Percentiles rank a stretch among this genome's conserved stretches.
phyloP scores from a whole-genome alignment of 2,113 vertebrate genomes.

The Peucedramus taeniatus region DNA sequence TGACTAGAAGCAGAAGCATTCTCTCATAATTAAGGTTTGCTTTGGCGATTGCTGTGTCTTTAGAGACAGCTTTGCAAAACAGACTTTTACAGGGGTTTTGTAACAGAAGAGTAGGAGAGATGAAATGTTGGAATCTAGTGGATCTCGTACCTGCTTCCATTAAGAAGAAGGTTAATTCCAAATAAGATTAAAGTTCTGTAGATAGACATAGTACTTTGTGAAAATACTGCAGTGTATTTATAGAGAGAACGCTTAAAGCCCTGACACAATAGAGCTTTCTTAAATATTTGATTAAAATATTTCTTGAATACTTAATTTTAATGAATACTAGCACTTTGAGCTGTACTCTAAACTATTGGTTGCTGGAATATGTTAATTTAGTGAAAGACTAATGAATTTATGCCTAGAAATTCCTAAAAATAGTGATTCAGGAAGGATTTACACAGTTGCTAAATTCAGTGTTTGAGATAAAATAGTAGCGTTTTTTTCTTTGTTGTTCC shows the following conservation, averaged over 20 bases:
- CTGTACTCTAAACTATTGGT: slow-evolving; percentile 23
- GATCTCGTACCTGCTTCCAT: background rate
- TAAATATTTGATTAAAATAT: background rate
- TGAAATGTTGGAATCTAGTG: background rate
- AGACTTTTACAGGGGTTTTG: background rate
- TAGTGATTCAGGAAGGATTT: background rate
- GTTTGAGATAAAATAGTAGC: background rate
- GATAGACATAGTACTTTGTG: background rate
- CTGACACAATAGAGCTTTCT: background rate
- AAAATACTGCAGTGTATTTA: background rate
- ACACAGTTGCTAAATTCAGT: background rate
- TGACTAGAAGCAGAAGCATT: slow-evolving; percentile 14
- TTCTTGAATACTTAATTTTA: background rate
- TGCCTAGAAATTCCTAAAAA: background rate
- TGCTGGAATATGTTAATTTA: slow-evolving; percentile 7
- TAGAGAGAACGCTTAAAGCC: background rate
- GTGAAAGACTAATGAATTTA: background rate
- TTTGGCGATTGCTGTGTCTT: slow-evolving; percentile 1
- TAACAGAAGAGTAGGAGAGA: background rate
- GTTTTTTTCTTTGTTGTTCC: background rate
- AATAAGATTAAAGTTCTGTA: background rate
- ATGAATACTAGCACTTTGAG: background rate
- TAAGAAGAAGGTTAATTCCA: too few species aligned
- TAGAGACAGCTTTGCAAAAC: background rate
- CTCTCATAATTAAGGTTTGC: background rate